Evolutionary conservation across 1,140 invertebrate genomes (phyloP), one percentile per base, ranked within the genome.

Genomic region (Wiebesia pumilae): DNA sequence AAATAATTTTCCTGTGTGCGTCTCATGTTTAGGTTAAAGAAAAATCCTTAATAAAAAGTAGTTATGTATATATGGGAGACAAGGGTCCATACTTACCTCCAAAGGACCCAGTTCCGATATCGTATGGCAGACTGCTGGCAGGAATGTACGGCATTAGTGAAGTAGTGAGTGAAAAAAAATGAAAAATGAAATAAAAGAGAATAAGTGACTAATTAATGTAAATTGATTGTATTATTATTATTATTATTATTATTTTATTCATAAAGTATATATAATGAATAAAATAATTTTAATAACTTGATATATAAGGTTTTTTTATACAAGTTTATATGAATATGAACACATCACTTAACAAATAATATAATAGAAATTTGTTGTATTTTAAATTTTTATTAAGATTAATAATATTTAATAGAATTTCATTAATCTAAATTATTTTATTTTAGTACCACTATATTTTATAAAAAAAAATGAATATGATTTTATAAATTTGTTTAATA

Each of bases 61-160:
- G 95, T 81, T 97, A 96, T 92, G 95, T 97, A 58, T 98, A 98
- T 93, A 95, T 96, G 88, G 96, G 96, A 80, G 97, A 98, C 87
- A 95, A 96, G 85, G 96, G 96, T 14, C 93, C 95, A 0, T 95
- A 97, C 90, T 92, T 95, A 4, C 95, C 96, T 30, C 96, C 97
- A 0, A 95, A 95, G 83, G 95, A 95, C 88, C 93, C 94, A 81
- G 94, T 94, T 62, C 92, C 92, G 35, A 92, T 94, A 81, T 94
- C 93, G 58, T 94, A 94, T 47, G 96, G 96, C 81, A 94, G 95
- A 75, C 90, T 97, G 27, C 89, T 97, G 27, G 95, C 96, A 27
- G 97, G 96, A 33, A 95, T 97, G 90, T 97, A 96, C 87, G 96
- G 96, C 27, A 95, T 97, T 73, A 95, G 95, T 54, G 96, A 97